phyloP scores from a whole-genome alignment of 2,888 invertebrate genomes.

The Drosophila picticornis region DNA sequence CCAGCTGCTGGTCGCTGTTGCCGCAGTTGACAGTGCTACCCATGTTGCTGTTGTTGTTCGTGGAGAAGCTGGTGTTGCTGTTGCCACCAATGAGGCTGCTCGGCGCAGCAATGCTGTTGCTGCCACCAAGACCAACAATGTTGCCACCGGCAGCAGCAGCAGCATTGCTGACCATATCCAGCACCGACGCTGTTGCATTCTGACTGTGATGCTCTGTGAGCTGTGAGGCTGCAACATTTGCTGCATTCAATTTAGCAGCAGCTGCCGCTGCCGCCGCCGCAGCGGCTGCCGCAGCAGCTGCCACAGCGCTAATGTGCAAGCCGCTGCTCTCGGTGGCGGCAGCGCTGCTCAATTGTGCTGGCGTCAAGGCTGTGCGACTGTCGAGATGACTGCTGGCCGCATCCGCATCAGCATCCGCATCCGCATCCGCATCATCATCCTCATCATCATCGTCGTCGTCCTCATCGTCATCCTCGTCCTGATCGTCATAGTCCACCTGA shows the following conservation, averaged over 20 bases:
- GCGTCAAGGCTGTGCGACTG: constrained; percentile 44
- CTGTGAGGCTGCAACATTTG: constrained; percentile 47
- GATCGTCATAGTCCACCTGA: constrained; percentile 55
- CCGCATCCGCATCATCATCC: constrained; percentile 60
- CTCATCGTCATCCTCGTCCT: constrained; percentile 27
- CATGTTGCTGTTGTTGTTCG: constrained; percentile 56
- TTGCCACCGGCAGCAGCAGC: constrained; percentile 7
- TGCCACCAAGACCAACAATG: constrained; percentile 15
- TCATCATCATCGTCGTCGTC: constrained; percentile 57
- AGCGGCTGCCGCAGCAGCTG: constrained; percentile 63
- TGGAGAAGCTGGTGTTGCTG: constrained; percentile 51
- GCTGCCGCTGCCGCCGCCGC: constrained; percentile 72
- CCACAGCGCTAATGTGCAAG: constrained; percentile 64
- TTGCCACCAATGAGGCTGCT: constrained; percentile 56
- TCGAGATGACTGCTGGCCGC: constrained; percentile 53
- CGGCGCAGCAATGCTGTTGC: constrained; percentile 40
- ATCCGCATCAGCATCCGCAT: constrained; percentile 53
- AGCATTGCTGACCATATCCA: constrained; percentile 56
- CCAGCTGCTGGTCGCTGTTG: constrained; percentile 49
- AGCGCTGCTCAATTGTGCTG: constrained; percentile 50
- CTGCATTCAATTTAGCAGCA: constrained; percentile 65
- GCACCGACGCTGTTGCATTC: constrained; percentile 35
- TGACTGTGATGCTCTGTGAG: constrained; percentile 59
- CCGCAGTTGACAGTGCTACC: constrained; percentile 30
- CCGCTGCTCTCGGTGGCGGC: constrained; percentile 59